Evolutionary conservation across 2,797 vertebrate species (phyloP), one percentile per base, ranked within the genome.

Genomic region (Salmo trutta): DNA sequence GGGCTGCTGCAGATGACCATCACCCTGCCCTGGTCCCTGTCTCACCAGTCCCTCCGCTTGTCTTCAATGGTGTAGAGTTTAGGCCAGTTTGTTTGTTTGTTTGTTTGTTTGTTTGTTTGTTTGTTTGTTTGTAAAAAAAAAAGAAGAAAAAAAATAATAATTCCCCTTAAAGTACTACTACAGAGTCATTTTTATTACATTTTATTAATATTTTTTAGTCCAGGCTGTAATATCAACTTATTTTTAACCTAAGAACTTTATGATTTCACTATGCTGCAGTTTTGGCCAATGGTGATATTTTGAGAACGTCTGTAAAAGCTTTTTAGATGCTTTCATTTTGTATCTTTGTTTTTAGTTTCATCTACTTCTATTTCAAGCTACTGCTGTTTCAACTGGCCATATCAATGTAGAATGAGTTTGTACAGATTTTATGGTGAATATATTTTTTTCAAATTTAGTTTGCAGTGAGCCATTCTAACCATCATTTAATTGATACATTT

Each of bases 1-100:
- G 91, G 96, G 96, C 93, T 98, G 96, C 95, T 97, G 96, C 91
- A 97, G 96, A 96, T 97, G 97, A 98, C 95, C 93, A 95, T 95
- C 95, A 89, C 88, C 76, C 70, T 69, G 29, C 70, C 70, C 59
- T 80, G 75, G 75, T 15, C 76, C 77, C 27, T 15, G 31, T 72
- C 62, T 47, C 56, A 3, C 76, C 71, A 0, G 74, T 79, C 79
- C 73, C 67, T 71, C 36, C 82, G 87, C 89, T 91, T 81, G 88
- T 93, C 87, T 88, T 86, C 81, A 81, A 81, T 91, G 90, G 92
- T 84, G 81, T 90, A 90, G 89, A 85, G 29, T 83, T 87, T 88
- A 89, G 71, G 89, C 88, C 86, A 88, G 79, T 84, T n/a, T 47
- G 10, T 47, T 47, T 47, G 41, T 47, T 41, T 41, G 41, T 33